Percentiles rank a stretch among this genome's conserved stretches.
Evolutionary conservation across 1,140 invertebrate genomes (phyloP).

Genomic region (Drosophila lacertosa): DNA sequence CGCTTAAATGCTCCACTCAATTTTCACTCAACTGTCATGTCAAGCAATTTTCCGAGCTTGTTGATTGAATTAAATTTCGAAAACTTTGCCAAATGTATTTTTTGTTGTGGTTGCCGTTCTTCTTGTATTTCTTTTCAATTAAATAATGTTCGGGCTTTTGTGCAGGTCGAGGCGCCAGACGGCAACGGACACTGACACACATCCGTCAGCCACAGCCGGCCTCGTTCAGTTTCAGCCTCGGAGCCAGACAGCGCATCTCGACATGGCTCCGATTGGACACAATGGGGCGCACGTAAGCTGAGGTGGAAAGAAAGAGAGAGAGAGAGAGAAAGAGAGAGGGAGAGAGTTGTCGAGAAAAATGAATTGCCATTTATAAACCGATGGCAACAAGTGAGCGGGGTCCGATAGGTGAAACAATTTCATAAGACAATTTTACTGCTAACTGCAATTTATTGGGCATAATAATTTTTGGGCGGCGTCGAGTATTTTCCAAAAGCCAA

Average conservation of each 20-base stretch:
- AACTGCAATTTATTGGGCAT: conserved; percentile 68
- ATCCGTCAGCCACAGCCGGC: conserved; percentile 51
- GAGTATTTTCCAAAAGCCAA: conserved; percentile 89
- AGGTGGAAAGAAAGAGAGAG: too few relatives aligned
- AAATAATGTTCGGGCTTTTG: conserved; percentile 47
- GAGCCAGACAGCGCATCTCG: conserved; percentile 16
- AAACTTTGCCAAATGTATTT: conserved; percentile 58
- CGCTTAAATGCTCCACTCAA: conserved; percentile 34
- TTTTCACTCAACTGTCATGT: conserved; percentile 50
- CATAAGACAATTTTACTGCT: conserved; percentile 56
- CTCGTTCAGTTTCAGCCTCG: conserved; percentile 7
- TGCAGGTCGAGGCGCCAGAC: conserved; percentile 24
- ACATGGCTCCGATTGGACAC: conserved; percentile 18
- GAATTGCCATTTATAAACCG: conserved; percentile 65
- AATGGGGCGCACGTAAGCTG: conserved; percentile 13
- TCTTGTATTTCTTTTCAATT: conserved; percentile 69
- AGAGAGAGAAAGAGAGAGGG: too few relatives aligned
- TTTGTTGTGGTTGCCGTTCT: neutral
- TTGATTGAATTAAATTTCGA: conserved; percentile 66
- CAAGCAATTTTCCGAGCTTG: conserved; percentile 27
- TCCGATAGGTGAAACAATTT: conserved; percentile 50
- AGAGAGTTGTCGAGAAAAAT: conserved; percentile 54
- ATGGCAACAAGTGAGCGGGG: conserved; percentile 56
- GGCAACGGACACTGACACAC: conserved; percentile 42
- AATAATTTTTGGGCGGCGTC: conserved; percentile 70